Base-by-base conservation (phyloP, 2,888 invertebrate species). In the Cheilosia vulpina region DNA sequence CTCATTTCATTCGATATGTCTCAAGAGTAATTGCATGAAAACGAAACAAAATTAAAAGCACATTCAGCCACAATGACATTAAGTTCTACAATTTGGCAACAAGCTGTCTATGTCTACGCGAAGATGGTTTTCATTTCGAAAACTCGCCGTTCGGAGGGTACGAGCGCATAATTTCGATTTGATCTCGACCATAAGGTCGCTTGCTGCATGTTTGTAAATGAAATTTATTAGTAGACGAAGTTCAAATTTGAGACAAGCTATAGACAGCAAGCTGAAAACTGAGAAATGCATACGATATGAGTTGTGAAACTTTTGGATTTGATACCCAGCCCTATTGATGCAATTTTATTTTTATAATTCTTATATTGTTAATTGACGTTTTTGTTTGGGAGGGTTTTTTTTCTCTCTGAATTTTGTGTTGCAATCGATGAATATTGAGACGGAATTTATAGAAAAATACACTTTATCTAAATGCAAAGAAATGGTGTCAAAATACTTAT, bases 51-150 rank as follows among this genome's bases (percentile, higher is more conserved):
- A 38, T 13, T 38, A 38, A 38, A 34, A 13, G 38, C 4, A 13
- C 38, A 38, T 4, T 13, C 38, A 38, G 13, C 13, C 4, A 38
- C 53, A 24, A 13, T 21, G 53, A 15, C 53, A 53, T 21, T 53
- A 21, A 21, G n/a, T 45, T 68, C 27, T 55, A 31, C 19, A 45
- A 68, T 31, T 69, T 69, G 68, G 68, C 68, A 68, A 68, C 55
- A 45, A 45, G 45, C 17, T 53, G 43, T 68, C 38, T 58, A 38
- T 58, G 45, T 47, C 45, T n/a, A 47, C 17, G 45, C 45, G 45
- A 47, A 47, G n/a, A 4, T 11, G 34, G 45, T 45, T 45, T 17
- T 45, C 45, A 45, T 9, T 45, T 45, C 9, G 1, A 45, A 2
- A 17, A 45, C 45, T 7, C 17, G 4, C 15, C 17, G n/a, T n/a